Conservation (phyloP, 64 coral and sea anemone species). For the Pocillopora verrucosa region DNA sequence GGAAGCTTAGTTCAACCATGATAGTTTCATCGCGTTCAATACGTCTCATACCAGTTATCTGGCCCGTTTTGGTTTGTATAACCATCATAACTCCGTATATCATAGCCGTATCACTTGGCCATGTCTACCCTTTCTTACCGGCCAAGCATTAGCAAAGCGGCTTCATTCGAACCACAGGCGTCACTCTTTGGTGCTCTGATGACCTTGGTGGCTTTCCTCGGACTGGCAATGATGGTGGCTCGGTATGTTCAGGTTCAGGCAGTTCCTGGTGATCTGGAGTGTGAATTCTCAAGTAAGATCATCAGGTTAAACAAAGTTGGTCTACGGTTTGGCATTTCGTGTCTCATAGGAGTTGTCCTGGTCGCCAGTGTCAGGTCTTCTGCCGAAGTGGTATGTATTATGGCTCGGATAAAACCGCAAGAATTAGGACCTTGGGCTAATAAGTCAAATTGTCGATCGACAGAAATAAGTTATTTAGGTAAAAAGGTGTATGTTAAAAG, state of each 20-base stretch:
- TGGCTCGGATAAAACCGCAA: no score
- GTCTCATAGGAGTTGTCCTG: background rate
- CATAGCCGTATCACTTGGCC: background rate
- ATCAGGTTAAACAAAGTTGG: background rate
- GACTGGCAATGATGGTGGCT: background rate
- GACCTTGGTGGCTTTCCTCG: background rate
- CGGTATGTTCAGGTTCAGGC: background rate
- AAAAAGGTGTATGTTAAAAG: no score
- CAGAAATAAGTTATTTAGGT: no score
- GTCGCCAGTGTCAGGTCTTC: no score
- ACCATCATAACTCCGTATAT: conserved; percentile 7
- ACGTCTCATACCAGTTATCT: background rate
- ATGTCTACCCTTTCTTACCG: background rate
- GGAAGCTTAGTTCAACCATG: background rate
- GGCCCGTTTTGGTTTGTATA: background rate
- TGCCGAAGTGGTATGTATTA: no score
- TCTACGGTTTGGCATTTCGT: background rate
- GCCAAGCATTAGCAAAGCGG: background rate
- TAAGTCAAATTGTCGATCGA: no score
- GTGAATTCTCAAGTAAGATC: background rate
- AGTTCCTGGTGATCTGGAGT: background rate
- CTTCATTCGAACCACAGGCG: background rate
- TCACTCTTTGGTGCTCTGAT: conserved; percentile 9
- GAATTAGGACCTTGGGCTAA: no score
- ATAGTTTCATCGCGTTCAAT: background rate